A percentile compares a stretch with the other conserved stretches of the same genome.
phyloP scores from a whole-genome alignment of 2,113 vertebrate species.

The Plestiodon gilberti region DNA sequence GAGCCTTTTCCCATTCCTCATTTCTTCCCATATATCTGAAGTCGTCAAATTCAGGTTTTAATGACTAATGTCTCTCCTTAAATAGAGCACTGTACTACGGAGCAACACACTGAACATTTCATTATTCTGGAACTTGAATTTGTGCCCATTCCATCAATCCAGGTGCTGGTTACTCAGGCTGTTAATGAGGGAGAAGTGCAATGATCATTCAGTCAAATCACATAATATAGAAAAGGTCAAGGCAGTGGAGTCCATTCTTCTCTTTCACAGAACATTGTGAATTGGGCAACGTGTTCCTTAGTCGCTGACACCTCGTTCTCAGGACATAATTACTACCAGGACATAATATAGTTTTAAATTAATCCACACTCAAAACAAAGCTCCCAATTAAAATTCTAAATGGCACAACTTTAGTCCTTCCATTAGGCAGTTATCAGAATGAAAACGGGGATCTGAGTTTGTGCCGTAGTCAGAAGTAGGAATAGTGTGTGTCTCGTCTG shows the following conservation, averaged over 20 bases:
- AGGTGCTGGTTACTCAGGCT: slow-evolving; percentile 44
- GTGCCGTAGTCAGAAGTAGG: slow-evolving; percentile 24
- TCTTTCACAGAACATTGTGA: slow-evolving; percentile 54
- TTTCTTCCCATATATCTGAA: slow-evolving; percentile 19
- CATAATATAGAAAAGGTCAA: slow-evolving; percentile 66
- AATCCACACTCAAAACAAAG: slow-evolving; percentile 54
- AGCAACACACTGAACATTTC: slow-evolving; percentile 16
- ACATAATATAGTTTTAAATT: slow-evolving; percentile 64
- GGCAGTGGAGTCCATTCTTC: slow-evolving; percentile 52
- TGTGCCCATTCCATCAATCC: slow-evolving; percentile 55
- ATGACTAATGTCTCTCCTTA: slow-evolving; percentile 35
- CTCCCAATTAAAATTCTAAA: slow-evolving; percentile 63
- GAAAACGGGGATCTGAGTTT: slow-evolving; percentile 44
- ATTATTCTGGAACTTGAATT: slow-evolving; percentile 59
- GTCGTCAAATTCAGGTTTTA: slow-evolving; percentile 46
- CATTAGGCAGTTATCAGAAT: slow-evolving; percentile 48
- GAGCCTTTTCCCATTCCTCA: slow-evolving; percentile 16
- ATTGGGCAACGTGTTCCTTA: slow-evolving; percentile 27
- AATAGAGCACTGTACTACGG: slow-evolving; percentile 25
- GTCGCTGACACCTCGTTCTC: slow-evolving; percentile 39
- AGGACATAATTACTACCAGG: slow-evolving; percentile 56
- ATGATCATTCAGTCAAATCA: slow-evolving; percentile 61
- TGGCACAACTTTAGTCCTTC: slow-evolving; percentile 44
- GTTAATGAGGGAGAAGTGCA: slow-evolving; percentile 47
- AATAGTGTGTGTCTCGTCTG: slow-evolving; percentile 16